Conservation (phyloP, 2,113 vertebrate genomes). For the Vicugna pacos region DNA sequence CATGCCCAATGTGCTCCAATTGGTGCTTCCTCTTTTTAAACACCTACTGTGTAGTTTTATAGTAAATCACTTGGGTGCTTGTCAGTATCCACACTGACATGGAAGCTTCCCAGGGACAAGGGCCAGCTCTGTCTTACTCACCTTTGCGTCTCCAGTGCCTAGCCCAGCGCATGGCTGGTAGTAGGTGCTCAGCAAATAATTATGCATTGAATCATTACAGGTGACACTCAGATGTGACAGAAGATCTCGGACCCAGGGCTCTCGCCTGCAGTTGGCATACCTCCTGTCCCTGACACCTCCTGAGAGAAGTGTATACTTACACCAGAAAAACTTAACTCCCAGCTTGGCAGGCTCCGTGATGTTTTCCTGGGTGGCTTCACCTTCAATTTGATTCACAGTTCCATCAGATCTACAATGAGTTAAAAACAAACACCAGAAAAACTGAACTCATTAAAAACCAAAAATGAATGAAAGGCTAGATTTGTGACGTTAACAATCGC, state of each 20-base stretch:
- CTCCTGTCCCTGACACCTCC: not conserved
- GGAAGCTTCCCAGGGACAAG: not conserved
- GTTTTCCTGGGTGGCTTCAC: conserved; percentile 89
- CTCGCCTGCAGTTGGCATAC: not conserved
- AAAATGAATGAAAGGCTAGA: not conserved
- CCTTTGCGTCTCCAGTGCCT: not conserved
- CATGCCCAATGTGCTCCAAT: not conserved
- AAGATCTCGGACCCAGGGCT: not conserved
- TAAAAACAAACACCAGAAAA: not conserved
- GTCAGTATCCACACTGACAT: not conserved
- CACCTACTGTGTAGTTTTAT: not conserved
- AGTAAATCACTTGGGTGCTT: not conserved
- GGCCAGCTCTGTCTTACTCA: not conserved
- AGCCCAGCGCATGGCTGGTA: not conserved
- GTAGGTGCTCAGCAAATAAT: not conserved
- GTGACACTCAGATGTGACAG: not conserved
- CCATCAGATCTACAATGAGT: conserved; percentile 84
- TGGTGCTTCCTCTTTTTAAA: not conserved
- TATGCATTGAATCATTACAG: not conserved
- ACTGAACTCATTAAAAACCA: not conserved
- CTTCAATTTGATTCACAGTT: conserved; percentile 88
- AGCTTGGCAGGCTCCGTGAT: conserved; percentile 92
- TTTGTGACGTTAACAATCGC: not conserved
- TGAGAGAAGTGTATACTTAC: conserved; percentile 85
- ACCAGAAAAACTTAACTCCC: conserved; percentile 91